These are phyloP conservation scores for Sardina pilchardus DNA, from an alignment of 2,113 vertebrate species.

Conservation along the genomic window DNA sequence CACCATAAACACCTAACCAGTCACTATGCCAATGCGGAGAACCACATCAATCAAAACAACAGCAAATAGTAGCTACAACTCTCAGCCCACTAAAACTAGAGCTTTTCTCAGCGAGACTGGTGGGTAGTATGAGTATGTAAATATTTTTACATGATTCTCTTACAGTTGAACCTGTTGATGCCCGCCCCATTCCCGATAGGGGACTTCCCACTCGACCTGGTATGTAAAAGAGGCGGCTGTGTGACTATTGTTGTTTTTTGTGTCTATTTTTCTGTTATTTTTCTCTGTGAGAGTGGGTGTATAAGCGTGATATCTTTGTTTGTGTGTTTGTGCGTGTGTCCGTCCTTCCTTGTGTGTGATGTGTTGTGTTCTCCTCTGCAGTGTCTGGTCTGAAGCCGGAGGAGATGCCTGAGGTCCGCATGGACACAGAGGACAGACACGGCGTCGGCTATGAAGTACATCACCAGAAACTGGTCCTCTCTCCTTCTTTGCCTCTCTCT, in stretches of 20 bases:
- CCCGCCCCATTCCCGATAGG: slow-evolving; percentile 90
- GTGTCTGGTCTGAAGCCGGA: slow-evolving; percentile 88
- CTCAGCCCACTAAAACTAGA: no score
- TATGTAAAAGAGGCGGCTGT: slow-evolving; percentile 54
- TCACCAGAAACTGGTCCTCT: slow-evolving; percentile 87
- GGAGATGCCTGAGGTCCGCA: slow-evolving; percentile 87
- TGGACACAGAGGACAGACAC: slow-evolving; percentile 85
- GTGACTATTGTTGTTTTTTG: not conserved
- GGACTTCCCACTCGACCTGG: slow-evolving; percentile 95
- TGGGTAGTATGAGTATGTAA: not conserved
- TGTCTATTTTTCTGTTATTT: no score
- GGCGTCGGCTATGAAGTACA: slow-evolving; percentile 90
- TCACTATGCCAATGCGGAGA: no score
- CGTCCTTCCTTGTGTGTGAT: not conserved
- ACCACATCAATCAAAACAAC: no score
- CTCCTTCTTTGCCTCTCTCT: not conserved
- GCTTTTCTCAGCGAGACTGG: not conserved
- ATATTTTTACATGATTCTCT: slow-evolving; percentile 25
- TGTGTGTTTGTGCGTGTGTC: no score
- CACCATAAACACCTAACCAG: no score
- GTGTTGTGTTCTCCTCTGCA: slow-evolving; percentile 49
- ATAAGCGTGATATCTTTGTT: not conserved
- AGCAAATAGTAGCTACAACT: no score
- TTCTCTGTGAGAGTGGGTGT: not conserved
- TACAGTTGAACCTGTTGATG: slow-evolving; percentile 93